A percentile compares a stretch with the other conserved stretches of the same genome.
These are phyloP conservation scores for Pachyuromys duprasi DNA, from an alignment of 2,797 vertebrate species.

Conservation along the genomic window DNA sequence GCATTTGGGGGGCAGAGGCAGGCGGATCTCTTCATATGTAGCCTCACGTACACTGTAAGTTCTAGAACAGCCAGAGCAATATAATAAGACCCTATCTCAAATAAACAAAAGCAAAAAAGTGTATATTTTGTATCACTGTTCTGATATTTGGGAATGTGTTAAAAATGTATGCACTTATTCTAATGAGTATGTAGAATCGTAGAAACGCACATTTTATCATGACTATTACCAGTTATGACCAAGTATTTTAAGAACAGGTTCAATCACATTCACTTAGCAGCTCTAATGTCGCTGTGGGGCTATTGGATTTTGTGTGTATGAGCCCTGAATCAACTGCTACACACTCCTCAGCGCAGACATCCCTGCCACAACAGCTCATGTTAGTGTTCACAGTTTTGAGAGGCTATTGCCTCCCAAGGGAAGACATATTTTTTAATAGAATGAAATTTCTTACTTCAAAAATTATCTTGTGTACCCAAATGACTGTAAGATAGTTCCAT, in stretches of 20 bases:
- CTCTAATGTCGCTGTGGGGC: not conserved
- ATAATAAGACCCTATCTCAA: not conserved
- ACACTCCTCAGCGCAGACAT: not conserved
- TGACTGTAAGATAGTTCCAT: not conserved
- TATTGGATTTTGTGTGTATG: not conserved
- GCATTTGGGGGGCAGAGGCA: not conserved
- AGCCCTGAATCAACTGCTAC: not conserved
- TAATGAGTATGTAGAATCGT: not conserved
- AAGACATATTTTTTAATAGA: conserved; percentile 55
- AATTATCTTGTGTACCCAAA: not conserved
- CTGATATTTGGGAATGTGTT: not conserved
- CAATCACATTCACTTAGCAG: not conserved
- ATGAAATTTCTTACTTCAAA: conserved; percentile 52
- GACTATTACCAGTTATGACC: not conserved
- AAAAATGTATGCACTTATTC: not conserved
- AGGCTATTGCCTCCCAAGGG: not conserved
- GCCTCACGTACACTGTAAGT: not conserved
- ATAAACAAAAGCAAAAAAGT: not conserved
- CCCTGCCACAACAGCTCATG: not conserved
- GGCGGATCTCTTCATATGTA: not conserved
- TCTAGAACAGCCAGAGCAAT: not conserved
- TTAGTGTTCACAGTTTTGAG: not conserved
- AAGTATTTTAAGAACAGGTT: conserved; percentile 47
- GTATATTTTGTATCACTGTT: not conserved
- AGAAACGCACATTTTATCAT: conserved; percentile 31